Base-by-base conservation (phyloP, 2,888 invertebrate species). In the Orgyia antiqua region DNA sequence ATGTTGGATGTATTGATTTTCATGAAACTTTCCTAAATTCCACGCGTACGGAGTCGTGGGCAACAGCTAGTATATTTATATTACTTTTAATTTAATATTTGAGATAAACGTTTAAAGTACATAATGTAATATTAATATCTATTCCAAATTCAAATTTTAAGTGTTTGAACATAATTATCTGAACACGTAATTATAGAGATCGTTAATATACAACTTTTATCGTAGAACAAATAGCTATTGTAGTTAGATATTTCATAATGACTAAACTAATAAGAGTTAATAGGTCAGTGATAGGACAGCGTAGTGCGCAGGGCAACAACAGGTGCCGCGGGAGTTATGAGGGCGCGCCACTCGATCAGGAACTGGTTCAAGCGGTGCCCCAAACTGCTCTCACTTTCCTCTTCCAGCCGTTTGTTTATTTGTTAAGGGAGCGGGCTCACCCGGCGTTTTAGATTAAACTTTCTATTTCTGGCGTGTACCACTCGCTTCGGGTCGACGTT, bases 401-500 rank as follows among this genome's bases (percentile, higher is more conserved):
- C 68, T 59, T 69, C 72, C 70, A 60, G 57, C 45, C 53, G 67
- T 74, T 75, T 77, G 78, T 82, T 82, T 78, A 80, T 83, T 84
- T 78, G 76, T 76, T 73, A 73, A 74, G 79, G 83, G 80, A 80
- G 66, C 70, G 52, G 51, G 57, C 63, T 57, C 50, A 4, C 54
- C 51, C 51, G 58, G 67, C 69, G 63, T 79, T 78, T 78, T 66
- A 72, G 76, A 73, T 61, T 67, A 56, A 71, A 83, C 84, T 86
- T 86, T 86, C 84, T 84, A 83, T 84, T 84, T 86, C 83, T 79
- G 79, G 73, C 75, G 68, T 40, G 62, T 66, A 68, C 65, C 69
- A 71, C 66, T 77, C 69, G 68, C 71, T 59, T 53, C 78, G 74
- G 79, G 82, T 82, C 80, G 80, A 76, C 66, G 83, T 57, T 71